These are phyloP conservation scores for Marisa cornuarietis DNA, from an alignment of 1,140 invertebrate genomes.

Conservation along the genomic window DNA sequence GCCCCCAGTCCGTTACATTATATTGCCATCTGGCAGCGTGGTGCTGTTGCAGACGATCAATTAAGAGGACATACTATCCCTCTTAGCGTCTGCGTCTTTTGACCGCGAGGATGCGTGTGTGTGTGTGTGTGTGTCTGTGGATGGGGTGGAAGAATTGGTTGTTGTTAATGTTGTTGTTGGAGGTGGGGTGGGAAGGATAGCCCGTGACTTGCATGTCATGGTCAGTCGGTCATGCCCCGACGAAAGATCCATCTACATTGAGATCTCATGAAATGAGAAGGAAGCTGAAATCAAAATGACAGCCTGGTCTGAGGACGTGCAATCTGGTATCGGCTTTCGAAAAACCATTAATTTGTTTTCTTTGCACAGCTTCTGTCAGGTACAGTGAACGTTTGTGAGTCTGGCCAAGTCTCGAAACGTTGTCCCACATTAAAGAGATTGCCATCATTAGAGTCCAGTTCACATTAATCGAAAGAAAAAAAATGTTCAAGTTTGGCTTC, in stretches of 20 bases:
- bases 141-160: neutral
- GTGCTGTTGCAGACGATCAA: neutral
- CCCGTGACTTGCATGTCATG: neutral
- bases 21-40: neutral
- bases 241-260: neutral
- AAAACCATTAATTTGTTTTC: too few relatives aligned
- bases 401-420: too few relatives aligned
- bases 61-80: neutral
- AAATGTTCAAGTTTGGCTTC: too few relatives aligned
- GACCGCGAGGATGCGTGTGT: neutral
- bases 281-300: too few relatives aligned
- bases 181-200: neutral
- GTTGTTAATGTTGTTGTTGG: neutral
- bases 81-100: neutral
- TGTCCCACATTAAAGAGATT: too few relatives aligned
- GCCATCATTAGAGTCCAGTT: too few relatives aligned
- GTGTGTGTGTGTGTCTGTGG: neutral
- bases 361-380: too few relatives aligned
- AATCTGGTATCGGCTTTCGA: too few relatives aligned
- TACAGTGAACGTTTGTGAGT: too few relatives aligned
- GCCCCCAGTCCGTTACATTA: neutral
- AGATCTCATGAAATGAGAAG: neutral
- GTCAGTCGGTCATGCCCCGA: neutral
- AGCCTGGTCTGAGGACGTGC: too few relatives aligned
- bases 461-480: too few relatives aligned